phyloP scores from a whole-genome alignment of 2,797 vertebrate species.

The Manis crassicaudata region DNA sequence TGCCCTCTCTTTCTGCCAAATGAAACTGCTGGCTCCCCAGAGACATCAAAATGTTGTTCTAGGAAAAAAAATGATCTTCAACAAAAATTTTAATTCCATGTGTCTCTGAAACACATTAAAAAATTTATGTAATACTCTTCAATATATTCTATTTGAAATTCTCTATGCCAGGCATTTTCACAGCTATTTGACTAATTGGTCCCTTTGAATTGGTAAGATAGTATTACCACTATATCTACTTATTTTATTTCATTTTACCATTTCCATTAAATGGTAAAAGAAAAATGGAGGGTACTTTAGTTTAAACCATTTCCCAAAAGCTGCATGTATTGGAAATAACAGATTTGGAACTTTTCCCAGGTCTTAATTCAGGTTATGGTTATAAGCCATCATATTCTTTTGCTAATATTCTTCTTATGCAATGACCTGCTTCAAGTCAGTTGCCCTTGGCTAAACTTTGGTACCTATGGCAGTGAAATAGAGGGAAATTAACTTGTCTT shows the following conservation, averaged over 20 bases:
- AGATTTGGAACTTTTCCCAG: background rate
- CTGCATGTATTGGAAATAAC: background rate
- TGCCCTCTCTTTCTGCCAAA: background rate
- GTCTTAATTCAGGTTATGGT: background rate
- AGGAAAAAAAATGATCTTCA: background rate
- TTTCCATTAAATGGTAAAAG: background rate
- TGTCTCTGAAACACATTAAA: background rate
- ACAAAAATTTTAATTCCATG: background rate
- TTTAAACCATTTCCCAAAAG: background rate
- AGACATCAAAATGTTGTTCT: background rate
- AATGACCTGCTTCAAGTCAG: background rate
- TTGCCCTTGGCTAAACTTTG: background rate
- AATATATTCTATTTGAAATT: background rate
- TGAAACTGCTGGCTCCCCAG: background rate
- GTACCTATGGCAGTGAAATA: background rate
- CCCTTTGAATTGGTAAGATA: background rate
- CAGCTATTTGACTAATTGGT: background rate
- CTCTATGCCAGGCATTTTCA: background rate
- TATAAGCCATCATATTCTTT: background rate
- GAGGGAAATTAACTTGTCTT: background rate
- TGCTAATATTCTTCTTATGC: background rate
- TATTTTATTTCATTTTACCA: background rate
- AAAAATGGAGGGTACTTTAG: background rate
- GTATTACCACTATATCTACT: background rate
- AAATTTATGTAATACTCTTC: background rate